phyloP scores from a whole-genome alignment of 2,113 vertebrate species.

The Python bivittatus region DNA sequence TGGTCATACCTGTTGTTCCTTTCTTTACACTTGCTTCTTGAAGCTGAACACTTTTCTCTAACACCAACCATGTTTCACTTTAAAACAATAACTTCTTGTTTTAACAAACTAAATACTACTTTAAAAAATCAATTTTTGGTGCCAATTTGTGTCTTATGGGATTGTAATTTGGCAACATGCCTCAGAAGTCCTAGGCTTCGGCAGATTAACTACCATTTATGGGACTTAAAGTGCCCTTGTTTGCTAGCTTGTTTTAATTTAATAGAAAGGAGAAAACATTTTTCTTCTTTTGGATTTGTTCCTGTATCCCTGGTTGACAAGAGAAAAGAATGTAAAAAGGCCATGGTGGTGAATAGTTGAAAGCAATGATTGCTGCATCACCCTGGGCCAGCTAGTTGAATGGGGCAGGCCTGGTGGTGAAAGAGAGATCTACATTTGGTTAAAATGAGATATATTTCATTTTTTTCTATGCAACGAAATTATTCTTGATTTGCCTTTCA shows the following conservation, averaged over 20 bases:
- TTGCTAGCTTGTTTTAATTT: neutral
- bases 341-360: neutral
- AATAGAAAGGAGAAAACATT: neutral
- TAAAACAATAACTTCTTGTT: neutral
- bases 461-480: neutral
- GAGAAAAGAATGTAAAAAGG: neutral
- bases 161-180: neutral
- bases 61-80: neutral
- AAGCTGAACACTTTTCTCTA: neutral
- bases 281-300: neutral
- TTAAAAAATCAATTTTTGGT: neutral
- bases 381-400: neutral
- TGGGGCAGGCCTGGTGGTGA: neutral
- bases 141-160: neutral
- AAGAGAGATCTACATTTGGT: neutral
- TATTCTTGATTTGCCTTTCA: neutral
- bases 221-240: neutral
- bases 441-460: neutral
- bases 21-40: neutral
- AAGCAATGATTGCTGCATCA: too few species aligned
- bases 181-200: neutral
- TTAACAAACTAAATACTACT: neutral
- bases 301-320: neutral
- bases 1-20: neutral
- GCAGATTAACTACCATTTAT: neutral